A percentile compares a stretch with the other conserved stretches of the same genome.
These are phyloP conservation scores for Miniopterus natalensis DNA, from an alignment of 2,113 vertebrate species.

Conservation along the genomic window DNA sequence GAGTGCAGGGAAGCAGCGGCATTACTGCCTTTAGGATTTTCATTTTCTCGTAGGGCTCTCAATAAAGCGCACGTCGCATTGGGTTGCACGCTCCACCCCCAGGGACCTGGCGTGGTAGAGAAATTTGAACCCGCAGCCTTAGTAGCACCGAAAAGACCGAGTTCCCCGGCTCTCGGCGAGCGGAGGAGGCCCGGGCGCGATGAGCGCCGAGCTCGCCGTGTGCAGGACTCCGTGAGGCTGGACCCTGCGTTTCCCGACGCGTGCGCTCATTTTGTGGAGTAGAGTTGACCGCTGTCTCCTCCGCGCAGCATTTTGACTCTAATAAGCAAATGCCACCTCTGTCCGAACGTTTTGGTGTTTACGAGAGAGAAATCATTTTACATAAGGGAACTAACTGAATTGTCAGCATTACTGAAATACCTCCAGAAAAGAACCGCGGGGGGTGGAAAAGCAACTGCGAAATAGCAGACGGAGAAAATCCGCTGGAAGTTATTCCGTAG, in stretches of 20 bases:
- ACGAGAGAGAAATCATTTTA: constrained; percentile 51
- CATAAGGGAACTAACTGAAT: constrained; percentile 72
- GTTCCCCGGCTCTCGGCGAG: constrained; percentile 58
- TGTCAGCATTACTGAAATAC: constrained; percentile 71
- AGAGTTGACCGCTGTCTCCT: constrained; percentile 74
- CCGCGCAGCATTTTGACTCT: constrained; percentile 73
- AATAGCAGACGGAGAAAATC: constrained; percentile 70
- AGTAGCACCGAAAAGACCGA: constrained; percentile 67
- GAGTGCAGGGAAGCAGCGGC: constrained; percentile 70
- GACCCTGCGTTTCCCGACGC: constrained; percentile 50
- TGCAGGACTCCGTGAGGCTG: constrained; percentile 72
- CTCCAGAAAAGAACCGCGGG: constrained; percentile 71
- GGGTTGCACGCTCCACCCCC: constrained; percentile 79
- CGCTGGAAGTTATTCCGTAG: constrained; percentile 74
- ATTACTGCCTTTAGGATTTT: constrained; percentile 73
- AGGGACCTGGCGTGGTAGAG: constrained; percentile 72
- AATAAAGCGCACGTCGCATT: constrained; percentile 74
- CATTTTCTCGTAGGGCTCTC: constrained; percentile 53
- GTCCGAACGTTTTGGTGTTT: constrained; percentile 67
- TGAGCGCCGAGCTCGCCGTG: constrained; percentile 69
- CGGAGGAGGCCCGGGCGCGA: constrained; percentile 64
- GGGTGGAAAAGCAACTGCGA: constrained; percentile 72
- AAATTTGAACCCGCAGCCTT: constrained; percentile 82
- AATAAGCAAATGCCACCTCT: constrained; percentile 75
- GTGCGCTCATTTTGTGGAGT: constrained; percentile 76